Percentiles rank a stretch among this genome's conserved stretches.
phyloP scores from a whole-genome alignment of 2,113 vertebrate genomes.

The Salminus brasiliensis region DNA sequence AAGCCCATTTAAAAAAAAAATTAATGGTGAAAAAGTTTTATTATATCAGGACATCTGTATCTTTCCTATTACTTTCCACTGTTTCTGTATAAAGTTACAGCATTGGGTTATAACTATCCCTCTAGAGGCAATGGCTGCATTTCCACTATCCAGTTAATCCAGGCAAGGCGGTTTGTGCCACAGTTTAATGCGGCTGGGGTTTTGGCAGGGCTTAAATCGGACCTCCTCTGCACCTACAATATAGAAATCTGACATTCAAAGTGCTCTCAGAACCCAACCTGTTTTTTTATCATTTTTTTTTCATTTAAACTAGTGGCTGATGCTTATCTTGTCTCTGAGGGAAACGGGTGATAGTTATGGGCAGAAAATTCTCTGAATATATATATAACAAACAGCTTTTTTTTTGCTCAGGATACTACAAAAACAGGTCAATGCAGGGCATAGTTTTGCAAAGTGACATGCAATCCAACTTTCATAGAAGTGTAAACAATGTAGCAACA shows the following conservation, averaged over 20 bases:
- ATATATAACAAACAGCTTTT: too few species aligned
- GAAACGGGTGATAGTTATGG: neutral
- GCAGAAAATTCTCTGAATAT: too few species aligned
- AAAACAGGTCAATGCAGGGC: neutral
- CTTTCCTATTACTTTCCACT: neutral
- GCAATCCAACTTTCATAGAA: too few species aligned
- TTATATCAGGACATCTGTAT: neutral
- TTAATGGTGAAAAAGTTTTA: too few species aligned
- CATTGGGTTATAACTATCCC: neutral
- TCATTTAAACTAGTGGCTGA: neutral
- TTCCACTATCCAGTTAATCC: neutral
- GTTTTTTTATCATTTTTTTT: too few species aligned
- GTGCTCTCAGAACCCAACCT: neutral
- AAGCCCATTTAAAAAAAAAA: too few species aligned
- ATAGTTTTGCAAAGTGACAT: neutral
- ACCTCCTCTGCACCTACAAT: neutral
- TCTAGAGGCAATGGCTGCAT: constrained; percentile 5
- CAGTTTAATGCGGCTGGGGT: neutral
- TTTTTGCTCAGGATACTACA: too few species aligned
- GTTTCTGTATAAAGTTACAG: neutral
- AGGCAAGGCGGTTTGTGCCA: neutral
- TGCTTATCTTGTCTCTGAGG: neutral
- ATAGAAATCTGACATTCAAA: neutral
- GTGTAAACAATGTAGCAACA: neutral
- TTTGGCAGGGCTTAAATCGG: neutral